Evolutionary conservation across 2,888 invertebrate genomes (phyloP).

Genomic region (Achlya flavicornis): DNA sequence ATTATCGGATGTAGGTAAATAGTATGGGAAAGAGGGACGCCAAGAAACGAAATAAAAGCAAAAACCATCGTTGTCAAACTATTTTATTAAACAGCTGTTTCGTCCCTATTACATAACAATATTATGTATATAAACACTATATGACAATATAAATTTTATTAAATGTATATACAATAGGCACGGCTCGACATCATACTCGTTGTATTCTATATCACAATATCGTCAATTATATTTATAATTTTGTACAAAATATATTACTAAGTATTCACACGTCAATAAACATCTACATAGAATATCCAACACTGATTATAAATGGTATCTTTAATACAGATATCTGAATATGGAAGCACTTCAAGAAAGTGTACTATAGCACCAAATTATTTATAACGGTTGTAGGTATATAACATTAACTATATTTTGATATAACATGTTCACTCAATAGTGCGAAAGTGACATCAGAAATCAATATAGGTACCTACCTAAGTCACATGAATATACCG

Average conservation of each 20-base stretch:
- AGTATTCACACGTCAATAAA: conserved; percentile 37
- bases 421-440: no score
- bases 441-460: no score
- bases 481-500: no score
- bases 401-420: not conserved
- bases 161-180: conserved; percentile 72
- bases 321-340: conserved; percentile 26
- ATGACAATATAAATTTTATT: conserved; percentile 43
- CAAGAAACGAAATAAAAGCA: conserved; percentile 19
- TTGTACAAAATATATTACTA: conserved; percentile 59
- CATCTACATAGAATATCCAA: conserved; percentile 23
- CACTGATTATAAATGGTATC: conserved; percentile 17
- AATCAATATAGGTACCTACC: no score
- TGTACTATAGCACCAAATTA: not conserved
- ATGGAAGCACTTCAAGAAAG: conserved; percentile 49
- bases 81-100: conserved; percentile 69
- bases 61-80: conserved; percentile 41
- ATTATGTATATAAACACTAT: conserved; percentile 49
- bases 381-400: not conserved
- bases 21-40: no score
- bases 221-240: conserved; percentile 53
- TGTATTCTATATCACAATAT: conserved; percentile 80
- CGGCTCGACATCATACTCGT: conserved; percentile 57
- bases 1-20: no score
- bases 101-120: conserved; percentile 54